Percentiles rank a stretch among this genome's conserved stretches.
These are phyloP conservation scores for Eurypyga helias DNA, from an alignment of 2,113 vertebrate species.

Conservation along the genomic window DNA sequence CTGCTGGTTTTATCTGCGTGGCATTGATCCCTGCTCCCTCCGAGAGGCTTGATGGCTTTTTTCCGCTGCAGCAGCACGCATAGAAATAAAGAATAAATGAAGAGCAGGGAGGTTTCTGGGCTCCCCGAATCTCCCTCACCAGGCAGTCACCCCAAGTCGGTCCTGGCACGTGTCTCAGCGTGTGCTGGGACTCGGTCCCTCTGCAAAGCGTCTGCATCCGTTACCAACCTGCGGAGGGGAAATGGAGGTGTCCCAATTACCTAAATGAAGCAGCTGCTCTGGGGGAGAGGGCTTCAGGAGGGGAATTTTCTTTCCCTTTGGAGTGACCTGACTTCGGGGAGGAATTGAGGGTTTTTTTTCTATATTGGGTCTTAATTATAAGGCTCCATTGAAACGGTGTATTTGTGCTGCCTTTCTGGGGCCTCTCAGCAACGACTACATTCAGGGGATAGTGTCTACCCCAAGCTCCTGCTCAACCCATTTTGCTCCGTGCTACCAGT, in stretches of 20 bases:
- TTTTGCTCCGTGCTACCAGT: background rate
- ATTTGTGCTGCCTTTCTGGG: background rate
- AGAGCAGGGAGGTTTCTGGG: background rate
- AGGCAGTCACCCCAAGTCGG: rapidly evolving
- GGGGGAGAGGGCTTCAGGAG: background rate
- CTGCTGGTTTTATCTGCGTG: background rate
- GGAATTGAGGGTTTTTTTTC: background rate
- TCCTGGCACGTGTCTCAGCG: background rate
- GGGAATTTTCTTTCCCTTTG: background rate
- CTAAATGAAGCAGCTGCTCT: background rate
- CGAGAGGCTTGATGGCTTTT: background rate
- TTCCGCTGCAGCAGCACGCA: background rate
- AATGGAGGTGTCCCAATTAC: background rate
- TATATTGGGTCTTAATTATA: background rate
- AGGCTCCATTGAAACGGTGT: background rate
- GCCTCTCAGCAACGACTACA: background rate
- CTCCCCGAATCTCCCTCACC: background rate
- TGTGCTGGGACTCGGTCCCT: background rate
- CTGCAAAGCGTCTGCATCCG: background rate
- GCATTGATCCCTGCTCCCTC: background rate
- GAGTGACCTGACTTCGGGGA: background rate
- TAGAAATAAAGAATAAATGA: background rate
- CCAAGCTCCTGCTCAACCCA: background rate
- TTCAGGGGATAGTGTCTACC: background rate
- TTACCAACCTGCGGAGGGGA: background rate